These are phyloP conservation scores for Sebastes schlegelii DNA, from an alignment of 2,113 vertebrate genomes.

Conservation along the genomic window DNA sequence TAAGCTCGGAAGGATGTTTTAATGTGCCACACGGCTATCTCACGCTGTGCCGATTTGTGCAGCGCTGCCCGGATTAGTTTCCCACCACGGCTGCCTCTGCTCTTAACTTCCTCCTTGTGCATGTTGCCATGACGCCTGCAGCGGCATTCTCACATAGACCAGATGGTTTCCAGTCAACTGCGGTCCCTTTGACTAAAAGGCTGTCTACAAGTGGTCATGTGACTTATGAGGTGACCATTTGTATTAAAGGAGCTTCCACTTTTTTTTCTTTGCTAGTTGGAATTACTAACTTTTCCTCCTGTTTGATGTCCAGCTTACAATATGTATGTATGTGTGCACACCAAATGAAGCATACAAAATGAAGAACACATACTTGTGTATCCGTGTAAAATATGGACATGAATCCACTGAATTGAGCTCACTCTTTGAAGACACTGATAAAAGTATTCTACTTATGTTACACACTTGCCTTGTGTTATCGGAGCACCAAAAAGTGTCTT, in stretches of 20 bases:
- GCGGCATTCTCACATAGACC: conserved; percentile 59
- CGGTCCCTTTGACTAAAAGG: conserved; percentile 23
- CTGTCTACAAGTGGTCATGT: conserved; percentile 30
- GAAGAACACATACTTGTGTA: no score
- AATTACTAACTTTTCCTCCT: not conserved
- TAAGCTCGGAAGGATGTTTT: conserved; percentile 41
- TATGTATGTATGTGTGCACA: no score
- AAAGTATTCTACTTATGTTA: no score
- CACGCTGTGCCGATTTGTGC: conserved; percentile 62
- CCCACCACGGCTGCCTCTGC: conserved; percentile 48
- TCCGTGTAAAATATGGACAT: no score
- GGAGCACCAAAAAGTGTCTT: no score
- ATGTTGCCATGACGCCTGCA: conserved; percentile 66
- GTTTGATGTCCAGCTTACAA: not conserved
- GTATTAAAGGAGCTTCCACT: not conserved
- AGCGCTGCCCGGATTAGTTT: conserved; percentile 54
- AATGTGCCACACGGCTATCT: conserved; percentile 50
- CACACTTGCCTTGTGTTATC: no score
- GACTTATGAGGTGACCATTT: conserved; percentile 28
- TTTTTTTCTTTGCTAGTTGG: not conserved
- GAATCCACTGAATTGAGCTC: no score
- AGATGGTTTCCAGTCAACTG: conserved; percentile 59
- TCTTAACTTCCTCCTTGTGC: conserved; percentile 62
- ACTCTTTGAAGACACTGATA: no score
- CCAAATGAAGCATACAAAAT: no score